phyloP scores from a whole-genome alignment of 2,113 vertebrate species.

The Mastomys natalensis region DNA sequence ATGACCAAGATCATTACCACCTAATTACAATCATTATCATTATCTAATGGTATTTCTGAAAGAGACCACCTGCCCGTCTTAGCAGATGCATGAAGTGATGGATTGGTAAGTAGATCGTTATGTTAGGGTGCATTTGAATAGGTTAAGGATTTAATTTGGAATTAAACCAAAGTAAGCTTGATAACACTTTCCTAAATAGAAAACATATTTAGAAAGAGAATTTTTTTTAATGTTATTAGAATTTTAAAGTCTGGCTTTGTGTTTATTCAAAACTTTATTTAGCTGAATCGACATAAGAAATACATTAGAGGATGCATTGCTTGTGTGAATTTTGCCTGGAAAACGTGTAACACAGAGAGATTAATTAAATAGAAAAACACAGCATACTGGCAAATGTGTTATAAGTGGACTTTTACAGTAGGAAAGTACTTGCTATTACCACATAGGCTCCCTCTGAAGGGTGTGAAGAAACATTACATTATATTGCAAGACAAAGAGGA shows the following conservation, averaged over 20 bases:
- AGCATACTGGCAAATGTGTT: not conserved
- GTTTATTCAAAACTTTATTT: slow-evolving; percentile 34
- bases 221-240: not conserved
- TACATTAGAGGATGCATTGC: not conserved
- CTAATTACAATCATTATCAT: slow-evolving; percentile 80
- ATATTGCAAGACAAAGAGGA: slow-evolving; percentile 1
- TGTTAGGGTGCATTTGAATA: slow-evolving; percentile 57
- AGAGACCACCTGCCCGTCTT: slow-evolving; percentile 79
- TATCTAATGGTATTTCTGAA: slow-evolving; percentile 75
- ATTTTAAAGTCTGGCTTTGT: not conserved
- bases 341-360: not conserved
- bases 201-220: slow-evolving; percentile 7
- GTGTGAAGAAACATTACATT: not conserved
- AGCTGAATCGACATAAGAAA: not conserved
- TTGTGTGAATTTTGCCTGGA: slow-evolving; percentile 4
- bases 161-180: slow-evolving; percentile 53
- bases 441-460: not conserved
- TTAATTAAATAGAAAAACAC: slow-evolving; percentile 10
- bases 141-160: slow-evolving; percentile 68
- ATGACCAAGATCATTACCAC: slow-evolving; percentile 80
- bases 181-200: slow-evolving; percentile 26
- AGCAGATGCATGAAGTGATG: slow-evolving; percentile 75
- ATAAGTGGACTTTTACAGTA: slow-evolving; percentile 10
- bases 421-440: slow-evolving; percentile 30
- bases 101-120: slow-evolving; percentile 67